phyloP scores from a whole-genome alignment of 2,888 invertebrate genomes.

The Drosophila paracracens region DNA sequence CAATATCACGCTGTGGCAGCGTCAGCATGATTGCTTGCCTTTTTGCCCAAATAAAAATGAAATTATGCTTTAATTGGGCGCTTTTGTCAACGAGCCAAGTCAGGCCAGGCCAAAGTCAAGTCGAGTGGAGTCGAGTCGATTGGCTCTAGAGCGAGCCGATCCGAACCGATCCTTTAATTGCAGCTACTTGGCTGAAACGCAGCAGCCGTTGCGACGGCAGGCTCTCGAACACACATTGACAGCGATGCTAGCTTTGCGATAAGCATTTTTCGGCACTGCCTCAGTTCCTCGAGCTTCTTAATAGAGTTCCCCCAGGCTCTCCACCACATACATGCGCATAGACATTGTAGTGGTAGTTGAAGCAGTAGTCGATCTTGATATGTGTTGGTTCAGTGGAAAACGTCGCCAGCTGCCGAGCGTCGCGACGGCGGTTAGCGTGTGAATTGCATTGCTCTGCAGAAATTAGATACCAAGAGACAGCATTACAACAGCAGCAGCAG shows the following conservation, averaged over 20 bases:
- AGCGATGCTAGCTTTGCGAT: slow-evolving; percentile 52
- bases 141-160: not conserved
- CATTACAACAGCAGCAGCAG: slow-evolving; percentile 21
- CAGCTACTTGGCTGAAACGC: slow-evolving; percentile 24
- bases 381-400: slow-evolving; percentile 50
- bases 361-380: slow-evolving; percentile 41
- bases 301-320: slow-evolving; percentile 1
- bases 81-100: slow-evolving; percentile 63
- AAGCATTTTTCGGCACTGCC: slow-evolving; percentile 47
- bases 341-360: not conserved
- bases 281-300: slow-evolving; percentile 4
- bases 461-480: slow-evolving; percentile 62
- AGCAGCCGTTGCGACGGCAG: slow-evolving; percentile 3
- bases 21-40: slow-evolving; percentile 29
- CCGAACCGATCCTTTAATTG: slow-evolving; percentile 58
- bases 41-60: slow-evolving; percentile 44
- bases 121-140: not conserved
- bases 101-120: slow-evolving; percentile 8
- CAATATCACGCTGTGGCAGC: slow-evolving; percentile 35
- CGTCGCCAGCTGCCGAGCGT: slow-evolving; percentile 30
- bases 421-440: slow-evolving; percentile 50
- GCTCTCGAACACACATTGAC: slow-evolving; percentile 40
- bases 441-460: slow-evolving; percentile 63
- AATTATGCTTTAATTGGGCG: slow-evolving; percentile 82
- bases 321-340: not conserved